Evolutionary conservation across 2,113 vertebrate genomes (phyloP).

Genomic region (Puntigrus tetrazona): DNA sequence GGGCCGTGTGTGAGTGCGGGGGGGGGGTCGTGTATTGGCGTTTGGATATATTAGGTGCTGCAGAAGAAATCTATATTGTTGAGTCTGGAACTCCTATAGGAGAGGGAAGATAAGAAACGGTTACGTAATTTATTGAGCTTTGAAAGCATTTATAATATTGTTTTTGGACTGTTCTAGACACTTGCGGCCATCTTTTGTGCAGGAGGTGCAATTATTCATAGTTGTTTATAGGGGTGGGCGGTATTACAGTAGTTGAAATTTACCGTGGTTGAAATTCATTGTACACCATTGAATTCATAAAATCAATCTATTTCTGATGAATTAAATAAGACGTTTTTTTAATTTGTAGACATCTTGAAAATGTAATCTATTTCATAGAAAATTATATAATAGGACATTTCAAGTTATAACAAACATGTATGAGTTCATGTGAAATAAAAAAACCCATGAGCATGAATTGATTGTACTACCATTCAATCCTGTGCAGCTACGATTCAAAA

Average conservation of each 20-base stretch:
- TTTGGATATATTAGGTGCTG: constrained; percentile 77
- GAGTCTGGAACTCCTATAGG: constrained; percentile 70
- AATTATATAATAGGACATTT: no score
- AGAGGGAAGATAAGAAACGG: constrained; percentile 72
- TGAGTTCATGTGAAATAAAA: no score
- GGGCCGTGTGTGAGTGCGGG: constrained; percentile 63
- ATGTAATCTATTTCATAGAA: no score
- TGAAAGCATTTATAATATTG: constrained; percentile 80
- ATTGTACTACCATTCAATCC: no score
- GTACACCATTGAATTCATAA: no score
- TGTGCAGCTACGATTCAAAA: no score
- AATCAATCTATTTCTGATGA: no score
- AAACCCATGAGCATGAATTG: no score
- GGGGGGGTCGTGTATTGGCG: constrained; percentile 66
- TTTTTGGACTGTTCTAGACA: constrained; percentile 67
- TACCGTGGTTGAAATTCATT: no score
- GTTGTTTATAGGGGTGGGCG: not conserved
- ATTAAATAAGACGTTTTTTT: no score
- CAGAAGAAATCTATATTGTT: constrained; percentile 81
- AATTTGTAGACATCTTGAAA: no score
- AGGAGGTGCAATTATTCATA: not conserved
- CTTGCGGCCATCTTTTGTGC: not conserved
- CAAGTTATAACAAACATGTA: no score
- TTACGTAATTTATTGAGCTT: constrained; percentile 73
- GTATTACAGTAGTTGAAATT: not conserved